Evolutionary conservation across 2,888 invertebrate genomes (phyloP).

Genomic region (Caenorhabditis macrosperma): DNA sequence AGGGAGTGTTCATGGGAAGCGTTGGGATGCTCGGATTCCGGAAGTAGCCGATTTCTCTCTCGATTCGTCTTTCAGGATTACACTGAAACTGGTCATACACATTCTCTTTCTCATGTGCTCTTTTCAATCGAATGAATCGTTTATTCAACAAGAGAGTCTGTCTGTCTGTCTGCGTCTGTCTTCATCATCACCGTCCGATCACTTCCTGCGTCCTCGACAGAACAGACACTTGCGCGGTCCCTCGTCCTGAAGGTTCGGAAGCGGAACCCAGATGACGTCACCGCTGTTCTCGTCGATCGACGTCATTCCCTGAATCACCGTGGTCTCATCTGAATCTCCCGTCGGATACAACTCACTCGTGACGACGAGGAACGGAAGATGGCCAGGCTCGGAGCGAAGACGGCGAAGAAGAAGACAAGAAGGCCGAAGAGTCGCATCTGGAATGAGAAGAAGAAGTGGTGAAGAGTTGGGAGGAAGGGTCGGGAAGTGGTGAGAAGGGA

Average conservation of each 20-base stretch:
- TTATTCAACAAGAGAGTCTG: constrained; percentile 36
- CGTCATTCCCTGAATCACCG: constrained; percentile 48
- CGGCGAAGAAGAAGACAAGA: constrained; percentile 33
- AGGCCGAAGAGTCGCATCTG: constrained; percentile 52
- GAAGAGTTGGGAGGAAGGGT: not conserved
- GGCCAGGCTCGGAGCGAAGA: constrained; percentile 41
- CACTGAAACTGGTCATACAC: not conserved
- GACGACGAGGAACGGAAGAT: constrained; percentile 54
- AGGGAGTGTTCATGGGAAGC: constrained; percentile 58
- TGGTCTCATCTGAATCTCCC: not conserved
- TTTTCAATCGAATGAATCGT: constrained; percentile 16
- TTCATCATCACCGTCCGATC: not conserved
- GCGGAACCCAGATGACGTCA: constrained; percentile 61
- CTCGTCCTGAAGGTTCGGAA: constrained; percentile 41
- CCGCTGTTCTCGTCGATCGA: constrained; percentile 57
- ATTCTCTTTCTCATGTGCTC: constrained; percentile 3
- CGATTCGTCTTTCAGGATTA: constrained; percentile 3
- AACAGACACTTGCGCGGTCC: constrained; percentile 52
- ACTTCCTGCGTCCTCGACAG: constrained; percentile 51
- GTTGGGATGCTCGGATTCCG: constrained; percentile 58
- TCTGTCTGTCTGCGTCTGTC: constrained; percentile 5
- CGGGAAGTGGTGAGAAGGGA: not conserved
- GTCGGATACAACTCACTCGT: constrained; percentile 42
- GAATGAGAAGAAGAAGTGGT: not conserved
- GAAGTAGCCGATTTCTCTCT: not conserved